Evolutionary conservation across 2,113 vertebrate species (phyloP).

Genomic region (Baryphthengus martii): DNA sequence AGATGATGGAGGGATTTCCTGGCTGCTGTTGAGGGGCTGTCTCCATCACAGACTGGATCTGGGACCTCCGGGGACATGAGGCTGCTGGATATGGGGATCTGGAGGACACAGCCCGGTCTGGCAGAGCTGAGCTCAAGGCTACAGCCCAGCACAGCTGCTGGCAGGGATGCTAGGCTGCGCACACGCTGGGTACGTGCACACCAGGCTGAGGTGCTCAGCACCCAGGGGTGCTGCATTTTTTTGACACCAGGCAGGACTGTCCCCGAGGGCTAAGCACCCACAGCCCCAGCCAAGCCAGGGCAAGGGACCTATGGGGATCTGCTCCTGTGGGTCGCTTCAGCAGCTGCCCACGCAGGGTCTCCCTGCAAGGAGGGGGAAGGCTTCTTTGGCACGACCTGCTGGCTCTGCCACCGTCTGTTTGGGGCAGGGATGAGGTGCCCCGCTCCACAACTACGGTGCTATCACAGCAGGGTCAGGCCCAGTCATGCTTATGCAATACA

Average conservation of each 20-base stretch:
- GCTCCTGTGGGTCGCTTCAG: neutral
- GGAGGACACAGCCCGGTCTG: neutral
- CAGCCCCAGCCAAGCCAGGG: neutral
- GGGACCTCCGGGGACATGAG: neutral
- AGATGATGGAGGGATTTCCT: neutral
- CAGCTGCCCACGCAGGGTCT: neutral
- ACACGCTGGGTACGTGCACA: rapidly evolving
- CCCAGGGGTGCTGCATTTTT: neutral
- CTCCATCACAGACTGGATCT: neutral
- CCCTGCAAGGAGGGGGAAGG: neutral
- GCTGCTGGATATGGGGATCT: neutral
- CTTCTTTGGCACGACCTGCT: neutral
- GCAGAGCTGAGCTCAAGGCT: neutral
- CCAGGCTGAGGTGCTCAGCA: neutral
- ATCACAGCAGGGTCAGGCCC: neutral
- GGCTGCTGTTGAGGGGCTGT: neutral
- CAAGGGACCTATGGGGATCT: neutral
- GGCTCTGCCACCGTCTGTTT: neutral
- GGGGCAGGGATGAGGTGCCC: neutral
- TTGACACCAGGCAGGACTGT: neutral
- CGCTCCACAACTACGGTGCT: neutral
- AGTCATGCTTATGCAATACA: neutral
- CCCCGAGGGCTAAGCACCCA: rapidly evolving
- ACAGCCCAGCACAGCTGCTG: neutral
- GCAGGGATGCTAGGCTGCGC: neutral